Percentiles rank a stretch among this genome's conserved stretches.
These are phyloP conservation scores for Drosophila borborema DNA, from an alignment of 2,888 invertebrate genomes.

Conservation along the genomic window DNA sequence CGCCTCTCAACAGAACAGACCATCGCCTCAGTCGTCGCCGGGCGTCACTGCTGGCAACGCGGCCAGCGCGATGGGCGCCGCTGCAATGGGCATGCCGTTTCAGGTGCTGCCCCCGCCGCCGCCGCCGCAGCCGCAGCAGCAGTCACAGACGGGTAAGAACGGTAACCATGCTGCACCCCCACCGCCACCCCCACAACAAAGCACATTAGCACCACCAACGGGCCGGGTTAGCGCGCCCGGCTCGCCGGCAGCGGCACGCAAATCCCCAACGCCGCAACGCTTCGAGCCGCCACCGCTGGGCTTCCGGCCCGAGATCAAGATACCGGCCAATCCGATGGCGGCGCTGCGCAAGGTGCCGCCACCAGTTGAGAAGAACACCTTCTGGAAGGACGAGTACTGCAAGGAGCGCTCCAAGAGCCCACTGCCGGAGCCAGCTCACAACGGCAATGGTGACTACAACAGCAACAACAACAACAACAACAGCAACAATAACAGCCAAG, in stretches of 20 bases:
- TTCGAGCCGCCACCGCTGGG: conserved; percentile 86
- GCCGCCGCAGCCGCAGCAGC: conserved; percentile 81
- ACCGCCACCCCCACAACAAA: conserved; percentile 84
- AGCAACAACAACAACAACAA: conserved; percentile 29
- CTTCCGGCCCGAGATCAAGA: conserved; percentile 90
- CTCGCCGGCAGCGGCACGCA: conserved; percentile 85
- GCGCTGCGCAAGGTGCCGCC: conserved; percentile 89
- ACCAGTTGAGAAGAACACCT: conserved; percentile 88
- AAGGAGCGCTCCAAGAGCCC: conserved; percentile 86
- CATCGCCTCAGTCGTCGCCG: conserved; percentile 81
- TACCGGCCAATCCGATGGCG: conserved; percentile 90
- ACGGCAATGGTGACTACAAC: conserved; percentile 30
- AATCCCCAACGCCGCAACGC: conserved; percentile 86
- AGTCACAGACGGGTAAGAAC: conserved; percentile 77
- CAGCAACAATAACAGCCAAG: conserved; percentile 38
- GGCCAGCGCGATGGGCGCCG: conserved; percentile 82
- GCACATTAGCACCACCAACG: conserved; percentile 84
- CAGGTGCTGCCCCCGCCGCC: conserved; percentile 85
- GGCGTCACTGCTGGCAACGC: conserved; percentile 79
- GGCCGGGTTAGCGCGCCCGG: conserved; percentile 83
- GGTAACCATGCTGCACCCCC: conserved; percentile 84
- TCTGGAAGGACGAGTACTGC: conserved; percentile 87
- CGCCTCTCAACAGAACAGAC: conserved; percentile 86
- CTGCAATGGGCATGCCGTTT: conserved; percentile 77
- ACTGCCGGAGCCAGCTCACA: conserved; percentile 63